Percentiles rank a stretch among this genome's conserved stretches.
Conservation (phyloP, 30 jellyfish, hydroid and myxozoan species). For the Aurelia sp. region DNA sequence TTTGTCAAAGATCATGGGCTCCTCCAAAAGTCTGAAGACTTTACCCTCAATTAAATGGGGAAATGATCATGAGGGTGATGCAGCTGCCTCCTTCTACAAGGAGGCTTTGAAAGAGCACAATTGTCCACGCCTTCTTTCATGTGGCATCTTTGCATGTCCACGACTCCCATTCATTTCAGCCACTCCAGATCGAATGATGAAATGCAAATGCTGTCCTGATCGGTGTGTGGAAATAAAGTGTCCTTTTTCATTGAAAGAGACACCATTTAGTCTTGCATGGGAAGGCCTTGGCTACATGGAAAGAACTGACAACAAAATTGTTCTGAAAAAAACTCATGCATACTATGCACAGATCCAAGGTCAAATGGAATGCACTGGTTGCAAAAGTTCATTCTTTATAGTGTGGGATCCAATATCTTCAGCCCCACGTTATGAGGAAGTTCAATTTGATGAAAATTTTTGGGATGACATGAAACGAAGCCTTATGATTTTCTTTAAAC, state of each 20-base stretch:
- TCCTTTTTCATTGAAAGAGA: not conserved
- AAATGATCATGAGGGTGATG: constrained; percentile 1
- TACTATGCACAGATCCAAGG: constrained; percentile 14
- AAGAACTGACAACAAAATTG: not conserved
- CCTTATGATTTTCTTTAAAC: not conserved
- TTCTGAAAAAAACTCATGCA: constrained; percentile 1
- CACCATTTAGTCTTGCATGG: constrained; percentile 8
- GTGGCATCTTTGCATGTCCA: constrained; percentile 13
- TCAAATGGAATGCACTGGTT: not conserved
- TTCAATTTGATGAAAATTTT: not conserved
- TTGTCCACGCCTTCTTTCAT: not conserved
- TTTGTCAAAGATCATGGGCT: constrained; percentile 6
- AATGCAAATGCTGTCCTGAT: constrained; percentile 19
- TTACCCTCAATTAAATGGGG: constrained; percentile 11
- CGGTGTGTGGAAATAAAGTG: constrained; percentile 1
- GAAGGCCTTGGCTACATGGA: not conserved
- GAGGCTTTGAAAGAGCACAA: constrained; percentile 12
- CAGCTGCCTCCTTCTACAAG: constrained; percentile 4
- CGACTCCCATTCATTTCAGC: constrained; percentile 1
- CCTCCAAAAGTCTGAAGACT: not conserved
- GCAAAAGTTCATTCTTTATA: not conserved
- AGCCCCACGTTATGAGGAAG: not conserved
- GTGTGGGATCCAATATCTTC: constrained; percentile 8
- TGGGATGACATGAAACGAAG: not conserved
- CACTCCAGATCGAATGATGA: constrained; percentile 14